phyloP scores from a whole-genome alignment of 1,140 invertebrate genomes.

The Drosophila albomicans region DNA sequence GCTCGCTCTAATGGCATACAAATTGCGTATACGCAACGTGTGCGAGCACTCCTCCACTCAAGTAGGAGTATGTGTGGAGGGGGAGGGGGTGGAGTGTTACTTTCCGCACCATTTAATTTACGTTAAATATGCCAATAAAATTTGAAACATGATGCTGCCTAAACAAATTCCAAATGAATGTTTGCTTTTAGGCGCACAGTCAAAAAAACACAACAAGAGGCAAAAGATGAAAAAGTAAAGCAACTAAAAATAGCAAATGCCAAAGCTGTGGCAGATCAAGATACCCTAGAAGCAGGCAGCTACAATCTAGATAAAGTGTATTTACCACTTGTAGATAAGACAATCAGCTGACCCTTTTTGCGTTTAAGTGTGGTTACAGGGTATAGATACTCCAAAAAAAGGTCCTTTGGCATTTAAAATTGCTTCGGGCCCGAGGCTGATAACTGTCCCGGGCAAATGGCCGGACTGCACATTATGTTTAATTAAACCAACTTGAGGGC shows the following conservation, averaged over 20 bases:
- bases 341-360: background rate
- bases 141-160: slow-evolving; percentile 67
- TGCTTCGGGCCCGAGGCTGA: slow-evolving; percentile 27
- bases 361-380: background rate
- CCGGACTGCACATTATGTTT: slow-evolving; percentile 62
- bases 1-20: slow-evolving; percentile 54
- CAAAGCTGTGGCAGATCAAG: background rate
- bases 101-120: slow-evolving; percentile 80
- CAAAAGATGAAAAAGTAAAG: slow-evolving; percentile 6
- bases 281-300: slow-evolving; percentile 12
- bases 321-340: too few species aligned
- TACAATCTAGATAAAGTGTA: too few species aligned
- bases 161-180: slow-evolving; percentile 65
- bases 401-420: slow-evolving; percentile 57
- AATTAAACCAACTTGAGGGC: slow-evolving; percentile 60
- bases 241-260: slow-evolving; percentile 4
- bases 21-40: slow-evolving; percentile 75
- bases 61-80: slow-evolving; percentile 10
- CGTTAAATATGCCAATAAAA: slow-evolving; percentile 80
- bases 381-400: slow-evolving; percentile 33
- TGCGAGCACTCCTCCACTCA: slow-evolving; percentile 43
- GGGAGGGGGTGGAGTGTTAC: slow-evolving; percentile 2
- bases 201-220: slow-evolving; percentile 13
- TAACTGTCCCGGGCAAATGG: slow-evolving; percentile 39
- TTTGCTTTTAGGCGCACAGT: slow-evolving; percentile 50